These are phyloP conservation scores for Tenualosa thibaudeaui DNA, from an alignment of 2,797 vertebrate genomes.

Conservation along the genomic window DNA sequence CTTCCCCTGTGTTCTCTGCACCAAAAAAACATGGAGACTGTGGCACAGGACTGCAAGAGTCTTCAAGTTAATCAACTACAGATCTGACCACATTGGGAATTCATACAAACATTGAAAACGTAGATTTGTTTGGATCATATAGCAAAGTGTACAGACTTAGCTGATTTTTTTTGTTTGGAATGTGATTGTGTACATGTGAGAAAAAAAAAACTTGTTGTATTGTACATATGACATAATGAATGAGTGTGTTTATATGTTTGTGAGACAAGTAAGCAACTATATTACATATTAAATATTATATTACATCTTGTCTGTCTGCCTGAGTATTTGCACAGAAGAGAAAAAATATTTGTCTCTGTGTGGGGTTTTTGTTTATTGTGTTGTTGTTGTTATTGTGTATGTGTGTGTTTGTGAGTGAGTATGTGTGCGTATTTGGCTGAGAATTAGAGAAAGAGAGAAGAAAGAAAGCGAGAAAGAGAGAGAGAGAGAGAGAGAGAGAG, in stretches of 20 bases:
- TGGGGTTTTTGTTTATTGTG: not conserved
- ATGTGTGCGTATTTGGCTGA: not conserved
- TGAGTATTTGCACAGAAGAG: not conserved
- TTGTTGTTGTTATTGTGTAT: not conserved
- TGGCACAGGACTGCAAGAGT: not conserved
- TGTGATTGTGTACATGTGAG: not conserved
- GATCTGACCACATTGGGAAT: not conserved
- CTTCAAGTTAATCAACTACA: constrained; percentile 19
- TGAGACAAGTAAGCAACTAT: not conserved
- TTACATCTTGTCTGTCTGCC: not conserved
- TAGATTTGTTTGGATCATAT: constrained; percentile 1
- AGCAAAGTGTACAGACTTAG: not conserved
- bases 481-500: not conserved
- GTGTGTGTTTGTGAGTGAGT: not conserved
- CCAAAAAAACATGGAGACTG: not conserved
- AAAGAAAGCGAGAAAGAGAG: not conserved
- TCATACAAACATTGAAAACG: not conserved
- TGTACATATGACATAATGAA: not conserved
- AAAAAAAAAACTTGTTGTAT: not conserved
- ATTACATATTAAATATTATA: not conserved
- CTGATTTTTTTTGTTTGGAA: not conserved
- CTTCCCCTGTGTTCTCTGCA: not conserved
- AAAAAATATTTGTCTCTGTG: not conserved
- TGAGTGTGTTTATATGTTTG: not conserved
- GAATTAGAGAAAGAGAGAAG: not conserved